Conservation (phyloP, 1,140 invertebrate species). For the Aphaenogaster floridana region DNA sequence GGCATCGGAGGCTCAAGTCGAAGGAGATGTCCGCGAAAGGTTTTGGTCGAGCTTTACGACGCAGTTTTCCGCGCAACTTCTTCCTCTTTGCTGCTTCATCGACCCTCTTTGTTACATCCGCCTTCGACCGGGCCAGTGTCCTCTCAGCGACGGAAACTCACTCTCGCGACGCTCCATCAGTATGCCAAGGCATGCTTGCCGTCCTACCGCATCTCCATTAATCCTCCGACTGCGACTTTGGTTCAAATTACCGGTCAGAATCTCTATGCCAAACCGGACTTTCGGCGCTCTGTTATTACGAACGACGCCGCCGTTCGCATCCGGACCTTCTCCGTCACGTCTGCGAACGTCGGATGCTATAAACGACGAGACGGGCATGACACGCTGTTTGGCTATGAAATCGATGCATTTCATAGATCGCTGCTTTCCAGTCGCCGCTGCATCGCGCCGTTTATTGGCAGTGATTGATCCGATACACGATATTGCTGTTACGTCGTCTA, state of each 20-base stretch:
- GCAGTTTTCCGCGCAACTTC: constrained; percentile 17
- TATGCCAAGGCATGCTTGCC: constrained; percentile 54
- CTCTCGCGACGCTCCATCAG: constrained; percentile 30
- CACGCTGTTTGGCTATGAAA: constrained; percentile 60
- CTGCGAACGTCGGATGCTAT: constrained; percentile 53
- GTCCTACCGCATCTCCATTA: constrained; percentile 55
- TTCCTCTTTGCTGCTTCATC: neutral
- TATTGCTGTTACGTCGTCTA: constrained; percentile 61
- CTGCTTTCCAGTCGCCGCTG: constrained; percentile 42
- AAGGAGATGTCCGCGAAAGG: neutral
- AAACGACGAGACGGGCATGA: constrained; percentile 53
- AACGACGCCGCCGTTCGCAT: constrained; percentile 19
- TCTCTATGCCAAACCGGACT: constrained; percentile 45
- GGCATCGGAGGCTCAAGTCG: neutral
- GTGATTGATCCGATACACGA: constrained; percentile 61
- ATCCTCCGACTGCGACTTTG: constrained; percentile 52
- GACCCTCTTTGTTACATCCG: constrained; percentile 18
- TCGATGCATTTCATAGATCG: constrained; percentile 63
- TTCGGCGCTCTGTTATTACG: constrained; percentile 54
- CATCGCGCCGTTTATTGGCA: constrained; percentile 61
- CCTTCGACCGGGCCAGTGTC: neutral
- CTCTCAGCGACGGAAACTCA: constrained; percentile 6
- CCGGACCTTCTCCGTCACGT: constrained; percentile 42
- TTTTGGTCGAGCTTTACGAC: constrained; percentile 22
- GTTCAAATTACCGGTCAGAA: constrained; percentile 62